These are phyloP conservation scores for Andrena camellia DNA, from an alignment of 2,888 invertebrate genomes.

Conservation along the genomic window DNA sequence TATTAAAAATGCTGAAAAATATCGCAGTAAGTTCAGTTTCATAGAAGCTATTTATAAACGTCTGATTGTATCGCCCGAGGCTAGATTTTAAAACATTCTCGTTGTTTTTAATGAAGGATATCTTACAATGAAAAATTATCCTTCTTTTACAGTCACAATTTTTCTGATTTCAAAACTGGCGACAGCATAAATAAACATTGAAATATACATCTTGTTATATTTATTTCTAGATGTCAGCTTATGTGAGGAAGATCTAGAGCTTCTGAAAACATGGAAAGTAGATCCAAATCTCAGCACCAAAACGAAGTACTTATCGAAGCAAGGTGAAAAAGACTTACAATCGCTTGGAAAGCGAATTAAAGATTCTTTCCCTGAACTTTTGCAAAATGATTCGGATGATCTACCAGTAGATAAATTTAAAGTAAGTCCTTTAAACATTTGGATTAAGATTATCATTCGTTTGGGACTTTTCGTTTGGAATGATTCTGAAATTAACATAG, in stretches of 20 bases:
- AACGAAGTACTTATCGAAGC: slow-evolving; percentile 87
- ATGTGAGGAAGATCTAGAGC: slow-evolving; percentile 89
- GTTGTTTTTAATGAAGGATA: background rate
- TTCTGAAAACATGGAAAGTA: slow-evolving; percentile 89
- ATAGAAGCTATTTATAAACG: background rate
- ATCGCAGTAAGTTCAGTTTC: slow-evolving; percentile 84
- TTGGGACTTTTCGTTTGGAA: background rate
- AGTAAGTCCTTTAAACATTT: slow-evolving; percentile 49
- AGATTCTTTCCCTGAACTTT: slow-evolving; percentile 87
- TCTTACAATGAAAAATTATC: background rate
- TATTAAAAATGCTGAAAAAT: slow-evolving; percentile 88
- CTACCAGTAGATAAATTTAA: slow-evolving; percentile 76
- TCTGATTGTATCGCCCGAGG: background rate
- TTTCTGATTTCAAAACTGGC: background rate
- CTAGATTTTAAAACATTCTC: background rate
- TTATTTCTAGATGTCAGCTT: slow-evolving; percentile 79
- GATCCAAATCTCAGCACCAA: slow-evolving; percentile 87
- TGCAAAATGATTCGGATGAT: slow-evolving; percentile 78
- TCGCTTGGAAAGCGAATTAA: slow-evolving; percentile 89
- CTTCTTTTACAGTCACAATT: no score
- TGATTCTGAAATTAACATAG: slow-evolving; percentile 81
- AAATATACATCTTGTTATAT: background rate
- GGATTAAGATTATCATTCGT: background rate
- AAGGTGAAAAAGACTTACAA: slow-evolving; percentile 87
- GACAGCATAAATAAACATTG: background rate